Percentiles rank a stretch among this genome's conserved stretches.
Conservation (phyloP, 53 echinoderm and acorn worm genomes). For the Mesocentrotus franciscanus region DNA sequence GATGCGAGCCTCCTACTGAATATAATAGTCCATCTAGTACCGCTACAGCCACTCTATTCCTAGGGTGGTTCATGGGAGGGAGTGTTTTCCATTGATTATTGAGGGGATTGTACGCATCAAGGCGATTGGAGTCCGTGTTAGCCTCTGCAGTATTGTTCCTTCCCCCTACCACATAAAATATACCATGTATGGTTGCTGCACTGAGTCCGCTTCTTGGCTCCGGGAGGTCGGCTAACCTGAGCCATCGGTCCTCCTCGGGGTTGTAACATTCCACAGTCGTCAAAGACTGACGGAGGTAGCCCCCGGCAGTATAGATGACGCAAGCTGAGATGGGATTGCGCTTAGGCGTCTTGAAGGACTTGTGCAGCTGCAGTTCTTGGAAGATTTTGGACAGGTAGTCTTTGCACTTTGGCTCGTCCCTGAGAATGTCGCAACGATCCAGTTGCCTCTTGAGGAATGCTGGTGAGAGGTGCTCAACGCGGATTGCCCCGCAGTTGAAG, state of each 20-base stretch:
- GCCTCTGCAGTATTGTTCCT: conserved; percentile 95
- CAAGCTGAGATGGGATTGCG: conserved; percentile 89
- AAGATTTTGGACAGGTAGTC: conserved; percentile 95
- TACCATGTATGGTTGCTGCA: conserved; percentile 93
- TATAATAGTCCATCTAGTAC: conserved; percentile 92
- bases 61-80: conserved; percentile 82
- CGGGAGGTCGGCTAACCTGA: conserved; percentile 81
- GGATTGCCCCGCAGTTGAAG: conserved; percentile 84
- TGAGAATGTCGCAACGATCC: conserved; percentile 88
- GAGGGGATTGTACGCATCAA: conserved; percentile 90
- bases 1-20: conserved; percentile 96
- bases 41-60: conserved; percentile 94
- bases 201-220: conserved; percentile 95
- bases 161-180: conserved; percentile 94
- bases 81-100: conserved; percentile 90
- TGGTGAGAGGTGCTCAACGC: conserved; percentile 90
- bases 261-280: conserved; percentile 95
- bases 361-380: conserved; percentile 92
- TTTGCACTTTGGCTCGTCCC: conserved; percentile 83
- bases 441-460: conserved; percentile 92
- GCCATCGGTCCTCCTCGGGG: conserved; percentile 88
- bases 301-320: conserved; percentile 96
- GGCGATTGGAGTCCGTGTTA: conserved; percentile 94
- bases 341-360: conserved; percentile 77
- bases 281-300: conserved; percentile 90